Percentiles rank a stretch among this genome's conserved stretches.
These are phyloP conservation scores for Cantharis lateralis DNA, from an alignment of 2,888 invertebrate genomes.

Conservation along the genomic window DNA sequence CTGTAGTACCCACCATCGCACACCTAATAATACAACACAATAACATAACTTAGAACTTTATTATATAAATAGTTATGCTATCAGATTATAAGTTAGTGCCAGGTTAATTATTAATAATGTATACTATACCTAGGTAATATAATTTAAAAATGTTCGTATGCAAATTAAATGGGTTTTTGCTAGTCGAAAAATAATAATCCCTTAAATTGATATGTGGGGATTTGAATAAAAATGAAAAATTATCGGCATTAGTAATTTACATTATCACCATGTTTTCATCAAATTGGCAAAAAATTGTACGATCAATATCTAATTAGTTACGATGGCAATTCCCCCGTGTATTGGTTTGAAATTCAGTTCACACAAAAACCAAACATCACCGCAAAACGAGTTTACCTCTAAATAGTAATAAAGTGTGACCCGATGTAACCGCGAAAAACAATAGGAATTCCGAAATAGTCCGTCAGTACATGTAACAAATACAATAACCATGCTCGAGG, in stretches of 20 bases:
- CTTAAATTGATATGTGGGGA: background rate
- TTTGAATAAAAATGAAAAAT: background rate
- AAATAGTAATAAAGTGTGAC: conserved; percentile 39
- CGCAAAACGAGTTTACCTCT: conserved; percentile 36
- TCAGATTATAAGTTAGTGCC: background rate
- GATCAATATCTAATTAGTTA: background rate
- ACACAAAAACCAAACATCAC: conserved; percentile 39
- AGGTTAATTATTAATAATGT: background rate
- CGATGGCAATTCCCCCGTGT: conserved; percentile 11
- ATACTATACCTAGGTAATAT: background rate
- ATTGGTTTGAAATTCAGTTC: conserved; percentile 36
- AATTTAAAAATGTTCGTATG: background rate
- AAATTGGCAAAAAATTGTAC: background rate
- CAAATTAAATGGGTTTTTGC: background rate
- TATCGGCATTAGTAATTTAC: background rate
- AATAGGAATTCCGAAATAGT: conserved; percentile 55
- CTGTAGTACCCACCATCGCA: background rate
- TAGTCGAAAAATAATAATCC: background rate
- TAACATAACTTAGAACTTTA: background rate
- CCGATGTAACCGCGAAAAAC: conserved; percentile 48
- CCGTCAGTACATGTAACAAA: conserved; percentile 48
- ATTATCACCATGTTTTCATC: background rate
- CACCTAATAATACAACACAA: background rate
- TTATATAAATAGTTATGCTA: background rate
- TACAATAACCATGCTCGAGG: conserved; percentile 44